Conservation (phyloP, 2,113 vertebrate genomes). For the Pterocles burchelli region DNA sequence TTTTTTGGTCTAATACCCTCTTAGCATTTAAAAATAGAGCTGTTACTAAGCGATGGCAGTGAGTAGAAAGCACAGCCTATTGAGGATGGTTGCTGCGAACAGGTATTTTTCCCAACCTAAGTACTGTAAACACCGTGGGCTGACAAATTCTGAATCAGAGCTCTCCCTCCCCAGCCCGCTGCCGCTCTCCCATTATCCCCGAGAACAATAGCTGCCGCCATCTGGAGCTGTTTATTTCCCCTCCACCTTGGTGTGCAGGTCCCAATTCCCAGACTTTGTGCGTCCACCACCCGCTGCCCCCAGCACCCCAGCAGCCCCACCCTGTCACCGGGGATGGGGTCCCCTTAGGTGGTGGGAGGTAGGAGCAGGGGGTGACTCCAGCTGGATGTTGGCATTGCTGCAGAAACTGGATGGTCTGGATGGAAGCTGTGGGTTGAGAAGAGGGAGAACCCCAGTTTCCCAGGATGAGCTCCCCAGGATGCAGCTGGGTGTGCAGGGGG, state of each 20-base stretch:
- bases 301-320: background rate
- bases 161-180: background rate
- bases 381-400: background rate
- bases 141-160: conserved; percentile 47
- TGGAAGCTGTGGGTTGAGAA: background rate
- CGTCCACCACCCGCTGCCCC: rapidly evolving
- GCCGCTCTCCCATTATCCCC: background rate
- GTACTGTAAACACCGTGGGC: background rate
- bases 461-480: background rate
- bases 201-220: background rate
- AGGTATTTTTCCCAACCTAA: conserved; percentile 48
- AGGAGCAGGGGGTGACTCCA: background rate
- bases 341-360: background rate
- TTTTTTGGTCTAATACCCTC: conserved; percentile 15
- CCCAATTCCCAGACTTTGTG: background rate
- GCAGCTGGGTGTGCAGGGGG: background rate
- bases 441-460: background rate
- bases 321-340: background rate
- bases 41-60: conserved; percentile 48
- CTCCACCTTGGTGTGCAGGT: background rate
- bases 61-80: background rate
- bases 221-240: background rate
- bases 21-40: conserved; percentile 56
- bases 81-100: background rate
- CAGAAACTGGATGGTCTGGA: background rate